Base-by-base conservation (phyloP, 2,797 vertebrate species). In the Peromyscus nudipes region DNA sequence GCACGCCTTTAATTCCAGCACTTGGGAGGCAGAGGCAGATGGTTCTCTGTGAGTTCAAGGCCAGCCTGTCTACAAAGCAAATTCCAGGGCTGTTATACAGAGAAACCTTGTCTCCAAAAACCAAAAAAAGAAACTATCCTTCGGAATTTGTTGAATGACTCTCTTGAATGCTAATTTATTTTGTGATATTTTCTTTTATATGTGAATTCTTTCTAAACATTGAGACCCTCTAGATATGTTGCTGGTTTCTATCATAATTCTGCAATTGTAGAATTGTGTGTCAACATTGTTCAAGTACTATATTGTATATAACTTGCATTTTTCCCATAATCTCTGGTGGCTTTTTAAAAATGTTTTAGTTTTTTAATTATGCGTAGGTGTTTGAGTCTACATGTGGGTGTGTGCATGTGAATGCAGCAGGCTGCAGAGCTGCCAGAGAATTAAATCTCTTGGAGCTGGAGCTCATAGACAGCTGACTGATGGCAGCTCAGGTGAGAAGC, bases 151-250 rank as follows among this genome's bases (percentile, higher is more conserved):
- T 83, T 67, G 60, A 88, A 52, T 95, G 9, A 86, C 64, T 75
- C 10, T 91, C 31, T 94, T 80, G 19, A 88, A 23, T 65, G 57
- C 11, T 92, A 77, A 76, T 92, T 92, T 86, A 46, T 57, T 5
- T 60, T 75, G 11, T 64, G 43, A 37, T 64, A 49, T 84, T 46
- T 87, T 95, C 46, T 34, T 79, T 94, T 64, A 89, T 84, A 43
- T 5, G 19, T 64, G n/a, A 49, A 31, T 88, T 93, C 84, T 77
- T 95, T 92, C 83, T n/a, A 93, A 93, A 79, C 6, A 55, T 40
- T 76, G 17, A 55, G n/a, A 64, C 73, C 19, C 34, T 49, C 60
- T 71, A 75, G 4, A n/a, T 69, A 10, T 84, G 34, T 76, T 77
- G 75, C 2, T 89, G 57, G 76, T 90, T 64, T 46, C 69, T 64